phyloP scores from a whole-genome alignment of 2,797 vertebrate species.

The Tolypeutes matacus region DNA sequence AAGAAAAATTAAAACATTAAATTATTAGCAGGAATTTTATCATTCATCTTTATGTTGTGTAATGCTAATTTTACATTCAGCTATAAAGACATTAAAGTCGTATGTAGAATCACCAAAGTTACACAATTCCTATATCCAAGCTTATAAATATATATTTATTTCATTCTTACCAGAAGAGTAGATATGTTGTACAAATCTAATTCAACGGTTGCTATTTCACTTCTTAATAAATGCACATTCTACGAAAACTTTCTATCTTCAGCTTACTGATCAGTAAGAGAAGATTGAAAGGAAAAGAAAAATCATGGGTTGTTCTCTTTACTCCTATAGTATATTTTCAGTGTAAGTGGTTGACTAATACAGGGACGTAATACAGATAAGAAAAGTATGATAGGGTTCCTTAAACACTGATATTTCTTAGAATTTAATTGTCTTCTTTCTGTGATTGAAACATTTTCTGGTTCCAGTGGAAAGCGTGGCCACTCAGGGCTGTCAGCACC shows the following conservation, averaged over 20 bases:
- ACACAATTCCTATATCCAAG: neutral
- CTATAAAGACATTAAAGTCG: neutral
- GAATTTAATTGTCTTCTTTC: neutral
- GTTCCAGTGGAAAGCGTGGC: neutral
- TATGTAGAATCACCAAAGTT: neutral
- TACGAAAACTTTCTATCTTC: neutral
- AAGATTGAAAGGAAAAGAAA: neutral
- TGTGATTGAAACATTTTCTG: neutral
- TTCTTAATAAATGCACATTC: neutral
- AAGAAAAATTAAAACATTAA: neutral
- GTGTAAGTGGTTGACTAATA: neutral
- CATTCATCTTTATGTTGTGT: neutral
- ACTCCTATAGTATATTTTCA: neutral
- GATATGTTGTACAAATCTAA: neutral
- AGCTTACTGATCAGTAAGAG: neutral
- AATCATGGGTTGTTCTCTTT: neutral
- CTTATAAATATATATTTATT: neutral
- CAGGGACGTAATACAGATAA: neutral
- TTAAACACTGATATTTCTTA: neutral
- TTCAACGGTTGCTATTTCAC: neutral
- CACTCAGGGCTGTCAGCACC: neutral
- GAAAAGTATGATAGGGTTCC: neutral
- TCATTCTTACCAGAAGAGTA: neutral
- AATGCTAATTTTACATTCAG: neutral
- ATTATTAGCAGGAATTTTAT: neutral